These are phyloP conservation scores for Brenthis ino DNA, from an alignment of 2,888 invertebrate genomes.

Conservation along the genomic window DNA sequence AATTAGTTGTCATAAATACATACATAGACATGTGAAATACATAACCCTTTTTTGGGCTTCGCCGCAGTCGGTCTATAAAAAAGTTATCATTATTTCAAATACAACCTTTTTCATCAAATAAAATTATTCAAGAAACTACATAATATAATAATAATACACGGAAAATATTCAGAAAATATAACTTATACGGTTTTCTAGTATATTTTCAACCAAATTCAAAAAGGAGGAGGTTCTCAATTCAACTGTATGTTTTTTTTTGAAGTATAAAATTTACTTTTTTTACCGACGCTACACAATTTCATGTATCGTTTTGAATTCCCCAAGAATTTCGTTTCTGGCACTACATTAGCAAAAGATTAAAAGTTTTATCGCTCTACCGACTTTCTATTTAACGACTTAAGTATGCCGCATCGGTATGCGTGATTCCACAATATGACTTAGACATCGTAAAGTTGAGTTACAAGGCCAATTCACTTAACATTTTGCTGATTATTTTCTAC, in stretches of 20 bases:
- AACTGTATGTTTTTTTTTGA: not conserved
- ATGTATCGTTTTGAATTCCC: slow-evolving; percentile 25
- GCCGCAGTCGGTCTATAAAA: too few species aligned
- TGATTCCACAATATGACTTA: slow-evolving; percentile 23
- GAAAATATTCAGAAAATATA: not conserved
- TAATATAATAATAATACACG: not conserved
- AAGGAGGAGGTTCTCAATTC: too few species aligned
- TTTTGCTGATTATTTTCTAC: slow-evolving; percentile 11
- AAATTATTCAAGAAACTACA: too few species aligned
- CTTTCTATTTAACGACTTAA: slow-evolving; percentile 28
- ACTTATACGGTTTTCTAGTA: not conserved
- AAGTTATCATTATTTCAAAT: too few species aligned
- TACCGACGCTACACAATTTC: slow-evolving; percentile 25
- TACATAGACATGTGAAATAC: too few species aligned
- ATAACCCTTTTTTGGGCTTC: too few species aligned
- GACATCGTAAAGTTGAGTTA: slow-evolving; percentile 10
- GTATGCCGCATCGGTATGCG: slow-evolving; percentile 20
- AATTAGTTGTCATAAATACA: too few species aligned
- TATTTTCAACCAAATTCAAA: too few species aligned
- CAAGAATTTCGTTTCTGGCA: slow-evolving; percentile 33
- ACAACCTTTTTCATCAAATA: too few species aligned
- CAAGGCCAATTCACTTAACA: slow-evolving; percentile 9
- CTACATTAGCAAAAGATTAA: slow-evolving; percentile 36
- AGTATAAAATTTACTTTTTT: slow-evolving; percentile 3
- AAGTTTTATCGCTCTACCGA: slow-evolving; percentile 32